phyloP scores from a whole-genome alignment of 2,113 vertebrate species.

The Protobothrops mucrosquamatus region DNA sequence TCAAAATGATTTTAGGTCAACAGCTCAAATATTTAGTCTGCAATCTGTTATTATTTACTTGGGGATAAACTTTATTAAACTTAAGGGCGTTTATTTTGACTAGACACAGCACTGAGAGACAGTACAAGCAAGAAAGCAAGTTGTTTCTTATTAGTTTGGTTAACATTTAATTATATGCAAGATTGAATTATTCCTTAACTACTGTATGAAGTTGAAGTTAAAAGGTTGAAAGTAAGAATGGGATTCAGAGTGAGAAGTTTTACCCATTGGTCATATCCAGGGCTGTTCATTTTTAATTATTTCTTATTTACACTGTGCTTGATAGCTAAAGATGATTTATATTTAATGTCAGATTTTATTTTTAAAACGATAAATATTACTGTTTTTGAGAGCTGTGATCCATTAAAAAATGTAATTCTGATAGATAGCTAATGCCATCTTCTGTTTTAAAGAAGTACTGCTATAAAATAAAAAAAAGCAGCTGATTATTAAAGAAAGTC shows the following conservation, averaged over 20 bases:
- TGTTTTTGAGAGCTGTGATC: conserved; percentile 18
- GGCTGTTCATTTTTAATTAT: conserved; percentile 66
- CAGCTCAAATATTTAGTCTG: neutral
- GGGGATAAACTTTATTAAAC: neutral
- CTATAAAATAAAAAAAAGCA: conserved; percentile 20
- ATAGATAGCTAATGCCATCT: conserved; percentile 66
- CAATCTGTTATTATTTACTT: neutral
- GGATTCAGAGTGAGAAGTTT: conserved; percentile 48
- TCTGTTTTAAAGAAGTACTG: conserved; percentile 57
- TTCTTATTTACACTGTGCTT: conserved; percentile 57
- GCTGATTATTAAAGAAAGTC: conserved; percentile 16
- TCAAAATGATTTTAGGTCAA: neutral
- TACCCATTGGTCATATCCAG: conserved; percentile 45
- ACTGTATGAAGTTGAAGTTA: neutral
- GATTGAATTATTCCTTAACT: conserved; percentile 2
- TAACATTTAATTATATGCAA: neutral
- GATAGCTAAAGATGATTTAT: conserved; percentile 65
- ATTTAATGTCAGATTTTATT: conserved; percentile 60
- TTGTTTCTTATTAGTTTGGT: neutral
- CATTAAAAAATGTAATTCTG: conserved; percentile 16
- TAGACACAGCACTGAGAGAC: neutral
- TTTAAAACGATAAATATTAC: conserved; percentile 12
- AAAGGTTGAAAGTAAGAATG: neutral
- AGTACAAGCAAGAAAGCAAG: neutral
- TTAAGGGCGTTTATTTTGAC: neutral